Evolutionary conservation across 2,113 vertebrate genomes (phyloP).

Genomic region (Anguilla japonica): DNA sequence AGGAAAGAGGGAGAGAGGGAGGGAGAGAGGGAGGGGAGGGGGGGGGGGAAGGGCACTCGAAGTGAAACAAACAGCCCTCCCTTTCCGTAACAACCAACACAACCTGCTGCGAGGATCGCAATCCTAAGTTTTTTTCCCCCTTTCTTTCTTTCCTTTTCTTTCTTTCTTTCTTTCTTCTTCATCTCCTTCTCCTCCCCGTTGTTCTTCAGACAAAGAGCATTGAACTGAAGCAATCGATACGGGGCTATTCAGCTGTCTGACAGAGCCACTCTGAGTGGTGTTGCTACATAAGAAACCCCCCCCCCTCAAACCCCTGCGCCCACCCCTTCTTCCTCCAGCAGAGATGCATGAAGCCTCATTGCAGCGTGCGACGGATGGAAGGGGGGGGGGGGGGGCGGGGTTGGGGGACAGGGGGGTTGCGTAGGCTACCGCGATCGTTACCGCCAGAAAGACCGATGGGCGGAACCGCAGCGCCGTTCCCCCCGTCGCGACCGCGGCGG

Average conservation of each 20-base stretch:
- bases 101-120: conserved; percentile 38
- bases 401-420: neutral
- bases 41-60: neutral
- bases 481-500: neutral
- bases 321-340: neutral
- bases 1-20: conserved; percentile 25
- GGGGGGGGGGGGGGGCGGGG: neutral
- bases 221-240: conserved; percentile 63
- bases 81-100: conserved; percentile 20
- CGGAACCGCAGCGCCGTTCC: neutral
- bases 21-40: too few species aligned
- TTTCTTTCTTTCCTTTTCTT: too few species aligned
- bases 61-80: conserved; percentile 32
- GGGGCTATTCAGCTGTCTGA: conserved; percentile 61
- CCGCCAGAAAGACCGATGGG: neutral
- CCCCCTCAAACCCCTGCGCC: neutral
- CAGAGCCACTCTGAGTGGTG: conserved; percentile 21
- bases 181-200: conserved; percentile 36
- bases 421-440: conserved; percentile 16
- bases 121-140: too few species aligned
- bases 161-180: conserved; percentile 36
- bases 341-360: conserved; percentile 36
- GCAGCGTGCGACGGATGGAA: conserved; percentile 35
- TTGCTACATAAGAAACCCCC: neutral
- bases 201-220: conserved; percentile 39